Evolutionary conservation across 2,888 invertebrate genomes (phyloP).

Genomic region (Netelia virgata): DNA sequence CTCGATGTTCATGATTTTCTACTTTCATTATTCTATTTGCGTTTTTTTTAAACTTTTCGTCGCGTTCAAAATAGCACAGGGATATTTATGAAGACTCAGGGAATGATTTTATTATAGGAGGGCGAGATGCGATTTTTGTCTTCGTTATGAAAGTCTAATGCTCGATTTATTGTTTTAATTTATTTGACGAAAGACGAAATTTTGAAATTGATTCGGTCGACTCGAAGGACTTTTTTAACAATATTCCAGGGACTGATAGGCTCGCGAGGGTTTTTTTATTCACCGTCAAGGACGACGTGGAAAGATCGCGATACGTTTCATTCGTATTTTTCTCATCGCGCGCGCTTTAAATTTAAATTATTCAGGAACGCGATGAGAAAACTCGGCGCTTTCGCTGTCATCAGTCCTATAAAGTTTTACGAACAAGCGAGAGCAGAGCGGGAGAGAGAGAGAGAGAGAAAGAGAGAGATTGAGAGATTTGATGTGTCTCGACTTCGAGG

Average conservation of each 20-base stretch:
- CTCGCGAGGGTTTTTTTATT: neutral
- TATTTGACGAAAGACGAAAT: neutral
- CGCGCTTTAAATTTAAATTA: constrained; percentile 68
- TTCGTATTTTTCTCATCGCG: constrained; percentile 45
- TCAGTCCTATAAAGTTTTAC: constrained; percentile 63
- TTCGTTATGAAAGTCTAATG: neutral
- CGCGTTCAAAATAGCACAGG: neutral
- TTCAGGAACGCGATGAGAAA: constrained; percentile 71
- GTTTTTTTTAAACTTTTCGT: neutral
- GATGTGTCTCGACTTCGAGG: constrained; percentile 37
- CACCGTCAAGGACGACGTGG: constrained; percentile 38
- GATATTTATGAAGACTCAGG: neutral
- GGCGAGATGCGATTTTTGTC: neutral
- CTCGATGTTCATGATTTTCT: neutral
- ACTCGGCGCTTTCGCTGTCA: constrained; percentile 58
- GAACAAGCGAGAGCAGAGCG: constrained; percentile 35
- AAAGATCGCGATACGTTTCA: constrained; percentile 40
- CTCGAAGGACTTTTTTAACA: neutral
- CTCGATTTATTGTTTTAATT: neutral
- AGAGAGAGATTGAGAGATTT: constrained; percentile 27
- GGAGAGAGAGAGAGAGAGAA: neutral
- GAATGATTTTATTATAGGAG: neutral
- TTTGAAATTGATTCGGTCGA: neutral
- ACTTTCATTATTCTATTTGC: neutral
- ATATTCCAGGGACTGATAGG: neutral